phyloP scores from a whole-genome alignment of 2,797 vertebrate genomes.

The Rhyacichthys aspro region DNA sequence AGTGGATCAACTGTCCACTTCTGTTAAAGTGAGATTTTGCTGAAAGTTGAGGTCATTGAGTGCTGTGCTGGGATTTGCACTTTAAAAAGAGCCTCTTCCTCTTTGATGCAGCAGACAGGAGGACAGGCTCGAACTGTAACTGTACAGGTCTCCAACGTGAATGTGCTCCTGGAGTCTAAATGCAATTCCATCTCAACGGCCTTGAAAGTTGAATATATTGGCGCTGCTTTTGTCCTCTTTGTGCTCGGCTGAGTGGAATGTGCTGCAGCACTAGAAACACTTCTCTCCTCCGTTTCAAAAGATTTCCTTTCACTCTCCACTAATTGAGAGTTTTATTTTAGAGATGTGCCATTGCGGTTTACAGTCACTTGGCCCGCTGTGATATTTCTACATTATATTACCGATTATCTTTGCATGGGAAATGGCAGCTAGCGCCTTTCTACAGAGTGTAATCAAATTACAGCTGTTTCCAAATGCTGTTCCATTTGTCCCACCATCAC shows the following conservation, averaged over 20 bases:
- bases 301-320: constrained; percentile 33
- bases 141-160: neutral
- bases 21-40: constrained; percentile 23
- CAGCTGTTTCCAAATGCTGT: constrained; percentile 31
- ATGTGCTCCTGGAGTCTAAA: constrained; percentile 53
- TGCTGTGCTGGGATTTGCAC: constrained; percentile 55
- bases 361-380: constrained; percentile 34
- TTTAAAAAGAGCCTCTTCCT: constrained; percentile 52
- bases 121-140: no score
- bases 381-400: constrained; percentile 27
- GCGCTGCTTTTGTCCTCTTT: constrained; percentile 58
- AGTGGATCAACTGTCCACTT: constrained; percentile 20
- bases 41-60: constrained; percentile 45
- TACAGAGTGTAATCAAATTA: constrained; percentile 28
- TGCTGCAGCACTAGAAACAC: constrained; percentile 53
- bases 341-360: constrained; percentile 18
- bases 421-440: constrained; percentile 12
- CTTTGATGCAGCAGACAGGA: constrained; percentile 50
- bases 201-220: constrained; percentile 70
- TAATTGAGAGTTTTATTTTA: constrained; percentile 45
- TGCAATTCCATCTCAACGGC: constrained; percentile 64
- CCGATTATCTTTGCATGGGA: constrained; percentile 18
- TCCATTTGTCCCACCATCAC: constrained; percentile 31
- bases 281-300: constrained; percentile 55
- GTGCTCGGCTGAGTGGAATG: constrained; percentile 64